phyloP scores from a whole-genome alignment of 2,113 vertebrate genomes.

The Apeltes quadracus region DNA sequence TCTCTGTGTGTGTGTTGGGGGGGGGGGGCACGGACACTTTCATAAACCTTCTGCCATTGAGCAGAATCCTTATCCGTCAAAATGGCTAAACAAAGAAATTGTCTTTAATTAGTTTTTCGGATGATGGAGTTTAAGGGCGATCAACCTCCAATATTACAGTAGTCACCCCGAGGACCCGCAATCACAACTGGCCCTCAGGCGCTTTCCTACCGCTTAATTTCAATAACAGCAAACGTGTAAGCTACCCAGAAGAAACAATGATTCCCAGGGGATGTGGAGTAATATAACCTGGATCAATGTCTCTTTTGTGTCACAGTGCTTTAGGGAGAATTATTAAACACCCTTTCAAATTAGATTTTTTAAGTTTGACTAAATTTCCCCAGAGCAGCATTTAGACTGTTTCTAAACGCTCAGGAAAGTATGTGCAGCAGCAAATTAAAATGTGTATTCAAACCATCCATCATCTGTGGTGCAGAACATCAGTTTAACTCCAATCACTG shows the following conservation, averaged over 20 bases:
- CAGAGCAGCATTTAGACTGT: conserved; percentile 18
- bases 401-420: conserved; percentile 16
- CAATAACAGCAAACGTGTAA: conserved; percentile 54
- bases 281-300: conserved; percentile 57
- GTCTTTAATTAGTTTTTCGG: conserved; percentile 40
- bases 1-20: background rate
- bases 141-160: conserved; percentile 53
- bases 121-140: conserved; percentile 55
- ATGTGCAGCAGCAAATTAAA: conserved; percentile 45
- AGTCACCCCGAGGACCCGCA: conserved; percentile 33
- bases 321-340: conserved; percentile 57
- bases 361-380: conserved; percentile 36
- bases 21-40: conserved; percentile 13
- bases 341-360: conserved; percentile 31
- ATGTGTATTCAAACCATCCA: conserved; percentile 39
- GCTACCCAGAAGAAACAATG: conserved; percentile 39
- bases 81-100: conserved; percentile 13
- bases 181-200: conserved; percentile 16
- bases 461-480: conserved; percentile 27
- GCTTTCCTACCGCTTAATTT: conserved; percentile 49
- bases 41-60: conserved; percentile 12
- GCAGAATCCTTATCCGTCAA: conserved; percentile 12
- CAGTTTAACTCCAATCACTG: conserved; percentile 39
- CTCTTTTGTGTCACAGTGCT: conserved; percentile 49
- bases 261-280: conserved; percentile 34